Conservation (phyloP, 2,113 vertebrate genomes). For the Galemys pyrenaicus region DNA sequence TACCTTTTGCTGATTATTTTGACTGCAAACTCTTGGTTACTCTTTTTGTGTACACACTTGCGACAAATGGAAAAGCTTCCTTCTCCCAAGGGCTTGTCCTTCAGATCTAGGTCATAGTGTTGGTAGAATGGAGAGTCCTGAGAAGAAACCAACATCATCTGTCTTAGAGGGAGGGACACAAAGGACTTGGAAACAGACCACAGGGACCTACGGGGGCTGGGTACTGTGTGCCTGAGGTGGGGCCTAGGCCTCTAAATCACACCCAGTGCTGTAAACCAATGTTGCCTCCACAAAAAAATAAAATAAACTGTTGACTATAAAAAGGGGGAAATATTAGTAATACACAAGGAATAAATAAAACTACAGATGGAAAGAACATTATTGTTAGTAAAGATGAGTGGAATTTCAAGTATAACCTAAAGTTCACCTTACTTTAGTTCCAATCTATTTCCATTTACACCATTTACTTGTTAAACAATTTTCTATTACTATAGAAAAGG, state of each 20-base stretch:
- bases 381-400: not conserved
- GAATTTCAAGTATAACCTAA: not conserved
- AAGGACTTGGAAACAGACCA: too few relatives aligned
- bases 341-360: constrained; percentile 70
- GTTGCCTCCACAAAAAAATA: too few relatives aligned
- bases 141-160: constrained; percentile 79
- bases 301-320: too few relatives aligned
- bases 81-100: constrained; percentile 94
- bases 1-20: constrained; percentile 99
- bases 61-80: constrained; percentile 99
- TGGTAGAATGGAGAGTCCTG: constrained; percentile 99
- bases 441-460: not conserved
- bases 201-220: too few relatives aligned
- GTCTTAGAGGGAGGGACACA: constrained; percentile 48
- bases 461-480: not conserved
- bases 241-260: too few relatives aligned
- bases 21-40: constrained; percentile 94
- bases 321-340: constrained; percentile 69
- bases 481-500: not conserved
- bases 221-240: too few relatives aligned
- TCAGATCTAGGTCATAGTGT: constrained; percentile 96
- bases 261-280: too few relatives aligned
- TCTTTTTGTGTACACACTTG: constrained; percentile 96
- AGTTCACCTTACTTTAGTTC: constrained; percentile 43
- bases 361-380: not conserved